Evolutionary conservation across 2,113 vertebrate species (phyloP).

Genomic region (Tautogolabrus adspersus): DNA sequence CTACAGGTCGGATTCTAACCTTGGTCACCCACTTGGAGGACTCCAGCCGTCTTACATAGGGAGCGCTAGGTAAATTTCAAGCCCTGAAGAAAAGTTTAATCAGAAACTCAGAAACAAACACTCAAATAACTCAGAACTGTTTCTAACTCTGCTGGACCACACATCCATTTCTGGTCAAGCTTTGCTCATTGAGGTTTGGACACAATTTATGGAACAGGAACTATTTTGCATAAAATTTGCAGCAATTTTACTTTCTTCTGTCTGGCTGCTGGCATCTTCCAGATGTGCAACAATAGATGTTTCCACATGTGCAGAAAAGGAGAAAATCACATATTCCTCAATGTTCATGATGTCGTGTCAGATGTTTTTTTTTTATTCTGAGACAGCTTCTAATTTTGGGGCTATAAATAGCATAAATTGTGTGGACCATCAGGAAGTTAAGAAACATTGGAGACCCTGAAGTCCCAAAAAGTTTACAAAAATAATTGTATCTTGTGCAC

Average conservation of each 20-base stretch:
- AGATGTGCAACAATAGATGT: conserved; percentile 82
- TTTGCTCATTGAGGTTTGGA: conserved; percentile 68
- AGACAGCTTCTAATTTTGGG: conserved; percentile 8
- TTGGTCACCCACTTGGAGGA: no score
- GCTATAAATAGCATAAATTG: conserved; percentile 15
- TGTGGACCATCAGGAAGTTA: background rate
- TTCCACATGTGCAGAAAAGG: conserved; percentile 79
- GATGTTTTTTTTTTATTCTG: conserved; percentile 19
- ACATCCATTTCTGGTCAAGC: conserved; percentile 26
- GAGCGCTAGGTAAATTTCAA: background rate
- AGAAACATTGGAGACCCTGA: no score
- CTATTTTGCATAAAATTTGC: conserved; percentile 84
- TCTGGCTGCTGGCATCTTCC: conserved; percentile 75
- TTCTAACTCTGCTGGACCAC: conserved; percentile 31
- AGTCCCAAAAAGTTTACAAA: no score
- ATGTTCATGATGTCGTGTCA: conserved; percentile 38
- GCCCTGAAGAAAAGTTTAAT: conserved; percentile 2
- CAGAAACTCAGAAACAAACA: conserved; percentile 17
- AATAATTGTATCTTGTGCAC: no score
- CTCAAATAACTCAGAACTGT: conserved; percentile 19
- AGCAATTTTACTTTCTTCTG: conserved; percentile 77
- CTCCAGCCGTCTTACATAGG: no score
- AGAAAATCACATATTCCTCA: conserved; percentile 45
- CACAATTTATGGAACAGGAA: conserved; percentile 67
- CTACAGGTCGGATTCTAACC: no score